A percentile compares a stretch with the other conserved stretches of the same genome.
These are phyloP conservation scores for Galeopterus variegatus DNA, from an alignment of 2,113 vertebrate species.

Conservation along the genomic window DNA sequence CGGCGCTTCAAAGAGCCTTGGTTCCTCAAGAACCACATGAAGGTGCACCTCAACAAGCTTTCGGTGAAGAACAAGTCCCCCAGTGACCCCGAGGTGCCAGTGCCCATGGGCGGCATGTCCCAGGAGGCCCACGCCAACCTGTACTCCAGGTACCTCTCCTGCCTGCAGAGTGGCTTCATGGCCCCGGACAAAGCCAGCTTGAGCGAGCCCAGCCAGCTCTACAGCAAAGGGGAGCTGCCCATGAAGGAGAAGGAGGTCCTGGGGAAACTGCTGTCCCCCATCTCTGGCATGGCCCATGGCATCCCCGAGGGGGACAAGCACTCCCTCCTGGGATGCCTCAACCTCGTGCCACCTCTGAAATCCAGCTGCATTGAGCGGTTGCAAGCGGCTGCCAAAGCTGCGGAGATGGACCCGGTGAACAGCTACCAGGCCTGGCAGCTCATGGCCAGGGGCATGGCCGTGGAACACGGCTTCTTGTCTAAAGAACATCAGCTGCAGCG, in stretches of 20 bases:
- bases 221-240: conserved; percentile 95
- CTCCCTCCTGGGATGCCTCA: conserved; percentile 97
- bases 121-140: conserved; percentile 98
- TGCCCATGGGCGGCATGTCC: conserved; percentile 94
- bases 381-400: conserved; percentile 98
- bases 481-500: conserved; percentile 95
- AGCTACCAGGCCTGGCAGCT: conserved; percentile 99
- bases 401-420: conserved; percentile 99
- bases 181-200: conserved; percentile 95
- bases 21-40: conserved; percentile 99
- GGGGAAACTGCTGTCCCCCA: conserved; percentile 96
- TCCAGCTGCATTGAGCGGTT: conserved; percentile 99
- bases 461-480: conserved; percentile 97
- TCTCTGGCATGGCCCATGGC: conserved; percentile 93
- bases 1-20: conserved; percentile 99
- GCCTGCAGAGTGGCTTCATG: conserved; percentile 97
- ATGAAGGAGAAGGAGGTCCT: conserved; percentile 98
- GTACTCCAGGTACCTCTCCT: conserved; percentile 98
- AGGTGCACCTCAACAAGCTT: conserved; percentile 98
- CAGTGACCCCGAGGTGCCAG: conserved; percentile 89
- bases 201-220: conserved; percentile 94
- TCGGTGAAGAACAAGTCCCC: conserved; percentile 97
- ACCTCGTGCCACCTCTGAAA: conserved; percentile 97
- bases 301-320: conserved; percentile 97
- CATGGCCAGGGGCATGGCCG: conserved; percentile 98